These are phyloP conservation scores for Pipa parva DNA, from an alignment of 2,113 vertebrate genomes.

Conservation along the genomic window DNA sequence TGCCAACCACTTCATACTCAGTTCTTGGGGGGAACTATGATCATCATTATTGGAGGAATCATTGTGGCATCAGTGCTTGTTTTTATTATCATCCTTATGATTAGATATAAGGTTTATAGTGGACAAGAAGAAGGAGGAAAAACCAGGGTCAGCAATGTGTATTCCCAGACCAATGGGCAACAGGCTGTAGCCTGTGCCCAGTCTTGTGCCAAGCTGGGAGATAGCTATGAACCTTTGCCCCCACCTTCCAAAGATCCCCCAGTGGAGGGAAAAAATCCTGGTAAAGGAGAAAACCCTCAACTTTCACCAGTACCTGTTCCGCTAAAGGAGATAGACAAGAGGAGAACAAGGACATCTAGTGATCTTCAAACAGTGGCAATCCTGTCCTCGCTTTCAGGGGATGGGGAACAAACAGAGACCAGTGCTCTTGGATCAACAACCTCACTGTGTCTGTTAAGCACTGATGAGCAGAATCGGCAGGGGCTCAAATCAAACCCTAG, in stretches of 20 bases:
- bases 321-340: slow-evolving; percentile 28
- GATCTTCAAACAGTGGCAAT: slow-evolving; percentile 57
- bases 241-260: slow-evolving; percentile 59
- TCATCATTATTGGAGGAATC: slow-evolving; percentile 91
- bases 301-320: slow-evolving; percentile 14
- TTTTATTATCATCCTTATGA: slow-evolving; percentile 94
- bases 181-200: slow-evolving; percentile 52
- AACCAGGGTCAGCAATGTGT: slow-evolving; percentile 68
- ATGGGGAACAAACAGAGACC: slow-evolving; percentile 73
- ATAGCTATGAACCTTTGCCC: slow-evolving; percentile 48
- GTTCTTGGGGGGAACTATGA: slow-evolving; percentile 91
- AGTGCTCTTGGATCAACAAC: slow-evolving; percentile 74
- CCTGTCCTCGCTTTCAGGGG: slow-evolving; percentile 52
- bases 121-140: slow-evolving; percentile 63
- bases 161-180: slow-evolving; percentile 80
- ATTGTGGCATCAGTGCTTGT: slow-evolving; percentile 91
- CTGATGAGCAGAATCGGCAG: slow-evolving; percentile 48
- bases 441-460: slow-evolving; percentile 79
- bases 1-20: slow-evolving; percentile 82
- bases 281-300: slow-evolving; percentile 12
- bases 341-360: slow-evolving; percentile 53
- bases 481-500: slow-evolving; percentile 74
- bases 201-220: slow-evolving; percentile 59
- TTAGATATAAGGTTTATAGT: slow-evolving; percentile 86
- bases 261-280: slow-evolving; percentile 55